Evolutionary conservation across 2,888 invertebrate species (phyloP).

Genomic region (Arge pagana): DNA sequence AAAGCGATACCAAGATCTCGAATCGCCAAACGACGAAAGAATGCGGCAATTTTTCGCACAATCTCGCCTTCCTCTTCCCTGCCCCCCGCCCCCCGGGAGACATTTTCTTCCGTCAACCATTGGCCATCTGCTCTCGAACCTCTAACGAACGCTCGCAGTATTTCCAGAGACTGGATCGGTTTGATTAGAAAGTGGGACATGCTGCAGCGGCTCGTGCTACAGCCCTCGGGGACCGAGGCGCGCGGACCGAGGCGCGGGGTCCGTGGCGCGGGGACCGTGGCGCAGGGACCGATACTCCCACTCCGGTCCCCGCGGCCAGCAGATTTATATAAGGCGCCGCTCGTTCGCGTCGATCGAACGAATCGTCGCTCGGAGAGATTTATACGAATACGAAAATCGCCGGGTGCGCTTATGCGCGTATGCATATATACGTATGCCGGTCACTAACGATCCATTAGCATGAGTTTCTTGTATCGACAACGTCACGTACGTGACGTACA

Average conservation of each 20-base stretch:
- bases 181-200: conserved; percentile 54
- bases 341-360: too few relatives aligned
- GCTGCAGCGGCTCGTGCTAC: conserved; percentile 38
- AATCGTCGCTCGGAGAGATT: too few relatives aligned
- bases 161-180: conserved; percentile 42
- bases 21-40: too few relatives aligned
- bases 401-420: background rate
- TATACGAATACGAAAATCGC: conserved; percentile 13
- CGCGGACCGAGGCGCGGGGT: too few relatives aligned
- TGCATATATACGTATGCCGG: background rate
- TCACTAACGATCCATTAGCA: too few relatives aligned
- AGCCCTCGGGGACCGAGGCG: conserved; percentile 40
- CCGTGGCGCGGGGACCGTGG: too few relatives aligned
- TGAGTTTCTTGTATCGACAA: too few relatives aligned
- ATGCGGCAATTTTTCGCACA: background rate
- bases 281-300: too few relatives aligned
- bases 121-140: too few relatives aligned
- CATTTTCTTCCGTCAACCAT: background rate
- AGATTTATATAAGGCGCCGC: conserved; percentile 38
- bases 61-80: background rate
- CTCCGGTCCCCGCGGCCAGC: conserved; percentile 34
- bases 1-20: too few relatives aligned
- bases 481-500: too few relatives aligned
- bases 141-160: too few relatives aligned
- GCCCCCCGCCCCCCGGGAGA: background rate